Evolutionary conservation across 1,140 invertebrate species (phyloP).

Genomic region (Neuroterus valhalla): DNA sequence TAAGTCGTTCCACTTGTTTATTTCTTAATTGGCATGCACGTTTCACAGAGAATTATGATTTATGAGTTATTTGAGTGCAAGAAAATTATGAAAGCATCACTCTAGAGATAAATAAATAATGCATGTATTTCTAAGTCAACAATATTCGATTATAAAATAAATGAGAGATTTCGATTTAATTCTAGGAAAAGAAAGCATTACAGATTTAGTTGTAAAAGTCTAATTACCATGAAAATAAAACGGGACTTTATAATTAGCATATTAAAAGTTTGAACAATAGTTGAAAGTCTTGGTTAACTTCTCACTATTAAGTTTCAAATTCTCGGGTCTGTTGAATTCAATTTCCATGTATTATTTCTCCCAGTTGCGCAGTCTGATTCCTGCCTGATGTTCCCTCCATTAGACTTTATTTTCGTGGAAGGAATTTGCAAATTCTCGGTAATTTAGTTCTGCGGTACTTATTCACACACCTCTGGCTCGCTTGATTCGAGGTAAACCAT

Average conservation of each 20-base stretch:
- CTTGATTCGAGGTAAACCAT: not conserved
- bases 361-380: not conserved
- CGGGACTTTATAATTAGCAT: not conserved
- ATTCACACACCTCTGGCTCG: not conserved
- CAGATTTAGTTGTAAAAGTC: not conserved
- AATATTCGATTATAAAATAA: not conserved
- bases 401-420: not conserved
- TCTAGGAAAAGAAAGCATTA: not conserved
- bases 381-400: not conserved
- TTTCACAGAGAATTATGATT: not conserved
- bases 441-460: not conserved
- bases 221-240: not conserved
- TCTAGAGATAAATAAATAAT: no score
- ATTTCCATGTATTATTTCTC: conserved; percentile 5
- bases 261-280: not conserved
- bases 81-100: not conserved
- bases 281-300: not conserved
- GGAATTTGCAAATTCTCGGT: conserved; percentile 8
- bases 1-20: not conserved
- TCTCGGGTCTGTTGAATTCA: not conserved
- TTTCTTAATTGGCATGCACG: not conserved
- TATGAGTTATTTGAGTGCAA: not conserved
- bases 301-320: conserved; percentile 3
- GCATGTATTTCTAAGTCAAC: no score
- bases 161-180: not conserved